A percentile compares a stretch with the other conserved stretches of the same genome.
Evolutionary conservation across 2,797 vertebrate genomes (phyloP).

Genomic region (Rhabdophis nuchalis): DNA sequence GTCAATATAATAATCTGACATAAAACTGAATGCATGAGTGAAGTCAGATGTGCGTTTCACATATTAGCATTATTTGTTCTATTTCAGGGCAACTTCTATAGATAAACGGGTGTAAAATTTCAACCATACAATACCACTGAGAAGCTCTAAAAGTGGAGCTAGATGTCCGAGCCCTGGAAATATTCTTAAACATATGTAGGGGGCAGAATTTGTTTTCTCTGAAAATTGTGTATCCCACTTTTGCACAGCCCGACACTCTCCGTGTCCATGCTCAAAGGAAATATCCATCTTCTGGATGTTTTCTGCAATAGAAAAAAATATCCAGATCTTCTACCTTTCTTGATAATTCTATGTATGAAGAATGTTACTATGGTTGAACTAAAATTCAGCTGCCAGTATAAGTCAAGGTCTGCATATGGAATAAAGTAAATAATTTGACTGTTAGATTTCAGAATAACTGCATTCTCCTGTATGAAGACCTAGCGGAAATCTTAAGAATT

Average conservation of each 20-base stretch:
- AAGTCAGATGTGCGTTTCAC: background rate
- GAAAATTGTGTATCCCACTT: background rate
- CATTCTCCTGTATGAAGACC: background rate
- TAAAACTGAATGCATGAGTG: background rate
- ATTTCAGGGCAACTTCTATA: background rate
- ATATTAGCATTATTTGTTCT: background rate
- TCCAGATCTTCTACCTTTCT: background rate
- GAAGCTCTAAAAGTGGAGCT: background rate
- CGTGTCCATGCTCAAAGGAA: background rate
- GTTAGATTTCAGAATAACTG: background rate
- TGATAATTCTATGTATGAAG: background rate
- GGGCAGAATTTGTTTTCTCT: background rate
- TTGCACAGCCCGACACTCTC: background rate
- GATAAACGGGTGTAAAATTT: background rate
- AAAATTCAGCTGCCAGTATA: background rate
- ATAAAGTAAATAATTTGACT: background rate
- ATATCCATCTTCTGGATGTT: background rate
- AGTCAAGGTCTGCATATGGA: background rate
- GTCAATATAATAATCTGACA: background rate
- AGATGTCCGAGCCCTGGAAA: background rate
- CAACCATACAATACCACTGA: background rate
- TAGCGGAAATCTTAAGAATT: background rate
- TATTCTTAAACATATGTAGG: background rate
- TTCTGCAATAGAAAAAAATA: background rate
- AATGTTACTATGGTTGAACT: background rate